Evolutionary conservation across 2,888 invertebrate species (phyloP), one percentile per base, ranked within the genome.

Genomic region (Leucoma salicis): DNA sequence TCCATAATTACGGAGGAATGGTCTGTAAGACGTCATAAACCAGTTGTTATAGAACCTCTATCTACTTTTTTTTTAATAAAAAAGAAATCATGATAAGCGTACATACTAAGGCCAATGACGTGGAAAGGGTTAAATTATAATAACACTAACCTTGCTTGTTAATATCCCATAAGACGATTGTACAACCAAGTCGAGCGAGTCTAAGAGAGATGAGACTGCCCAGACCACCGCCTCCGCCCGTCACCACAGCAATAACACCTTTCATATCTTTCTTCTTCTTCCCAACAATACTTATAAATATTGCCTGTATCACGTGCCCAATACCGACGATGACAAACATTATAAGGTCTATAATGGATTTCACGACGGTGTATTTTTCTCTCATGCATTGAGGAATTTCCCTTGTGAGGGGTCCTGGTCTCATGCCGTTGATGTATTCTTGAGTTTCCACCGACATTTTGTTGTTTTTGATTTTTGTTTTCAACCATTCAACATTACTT

Each of bases 111-210:
- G n/a, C n/a, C n/a, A n/a, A n/a, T n/a, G n/a, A n/a, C n/a, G n/a
- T n/a, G n/a, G n/a, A n/a, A n/a, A n/a, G n/a, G n/a, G n/a, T n/a
- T n/a, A n/a, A n/a, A n/a, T n/a, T n/a, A n/a, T n/a, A n/a, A n/a
- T n/a, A n/a, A n/a, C 14, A 85, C 91, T 91, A 62, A 96, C 96
- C 96, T 82, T 92, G 89, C 73, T 93, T 91, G 73, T 96, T 96
- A 57, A 98, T 94, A 80, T 98, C 98, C 97, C 97, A 97, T 40
- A 97, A 89, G 27, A 98, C 93, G 40, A 97, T 92, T 49, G 92
- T 93, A 55, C 95, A 95, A 38, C 95, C 95, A 42, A 95, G 91
- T 66, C 94, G 91, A 13, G 95, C 94, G 34, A 97, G 90, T 58
- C 94, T 91, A 57, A 94, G 77, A 1, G 96, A 94, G 42, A 96